A percentile compares a stretch with the other conserved stretches of the same genome.
phyloP scores from a whole-genome alignment of 2,888 invertebrate species.

The Linnaemya vulpina region DNA sequence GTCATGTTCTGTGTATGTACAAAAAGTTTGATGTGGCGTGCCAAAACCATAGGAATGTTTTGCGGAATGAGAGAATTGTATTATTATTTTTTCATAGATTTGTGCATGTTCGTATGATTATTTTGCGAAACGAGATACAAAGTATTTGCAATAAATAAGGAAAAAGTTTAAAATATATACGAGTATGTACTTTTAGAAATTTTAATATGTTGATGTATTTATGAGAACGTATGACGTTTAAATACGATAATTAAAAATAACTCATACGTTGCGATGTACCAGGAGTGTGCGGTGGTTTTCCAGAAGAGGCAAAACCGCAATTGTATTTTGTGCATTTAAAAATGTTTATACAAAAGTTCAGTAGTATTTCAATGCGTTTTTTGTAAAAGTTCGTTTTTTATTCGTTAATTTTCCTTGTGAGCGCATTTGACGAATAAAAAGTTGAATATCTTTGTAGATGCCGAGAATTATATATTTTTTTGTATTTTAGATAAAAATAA shows the following conservation, averaged over 20 bases:
- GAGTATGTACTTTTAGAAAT: background rate
- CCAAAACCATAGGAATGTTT: constrained; percentile 54
- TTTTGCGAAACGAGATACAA: constrained; percentile 37
- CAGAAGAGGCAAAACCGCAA: background rate
- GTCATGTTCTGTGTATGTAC: constrained; percentile 39
- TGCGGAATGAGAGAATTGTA: constrained; percentile 64
- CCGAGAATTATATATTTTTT: too few species aligned
- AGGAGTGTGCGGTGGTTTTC: background rate
- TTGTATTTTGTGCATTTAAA: background rate
- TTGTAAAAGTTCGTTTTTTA: too few species aligned
- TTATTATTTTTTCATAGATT: constrained; percentile 21
- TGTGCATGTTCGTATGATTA: constrained; percentile 15
- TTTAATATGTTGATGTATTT: constrained; percentile 1
- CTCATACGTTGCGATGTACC: constrained; percentile 57
- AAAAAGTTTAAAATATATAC: background rate
- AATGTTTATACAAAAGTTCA: constrained; percentile 4
- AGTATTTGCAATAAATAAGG: constrained; percentile 34
- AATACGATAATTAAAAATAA: constrained; percentile 54
- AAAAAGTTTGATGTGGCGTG: constrained; percentile 32
- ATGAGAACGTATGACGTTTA: constrained; percentile 5
- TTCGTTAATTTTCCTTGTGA: too few species aligned
- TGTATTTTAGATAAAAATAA: too few species aligned
- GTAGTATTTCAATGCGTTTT: background rate
- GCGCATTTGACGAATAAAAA: too few species aligned
- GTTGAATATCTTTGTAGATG: too few species aligned